Evolutionary conservation across 2,888 invertebrate species (phyloP).

Genomic region (Hirtodrosophila cameraria): DNA sequence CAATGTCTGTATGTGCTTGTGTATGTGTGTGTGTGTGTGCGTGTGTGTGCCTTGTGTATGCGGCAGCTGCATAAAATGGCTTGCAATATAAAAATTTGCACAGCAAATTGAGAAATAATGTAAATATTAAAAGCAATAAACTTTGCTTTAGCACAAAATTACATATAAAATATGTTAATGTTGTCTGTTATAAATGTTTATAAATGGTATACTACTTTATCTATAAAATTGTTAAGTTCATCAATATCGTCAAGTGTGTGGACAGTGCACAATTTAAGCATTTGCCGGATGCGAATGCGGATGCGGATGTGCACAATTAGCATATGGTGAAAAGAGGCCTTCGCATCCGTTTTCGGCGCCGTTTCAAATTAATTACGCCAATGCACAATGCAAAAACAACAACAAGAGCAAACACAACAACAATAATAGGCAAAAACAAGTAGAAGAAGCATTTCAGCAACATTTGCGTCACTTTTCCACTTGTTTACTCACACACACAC

Average conservation of each 20-base stretch:
- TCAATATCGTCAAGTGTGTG: constrained; percentile 23
- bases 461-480: constrained; percentile 61
- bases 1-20: neutral
- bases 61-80: constrained; percentile 64
- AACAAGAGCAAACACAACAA: constrained; percentile 33
- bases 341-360: constrained; percentile 68
- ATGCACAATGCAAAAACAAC: constrained; percentile 63
- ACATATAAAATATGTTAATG: constrained; percentile 24
- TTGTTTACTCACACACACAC: constrained; percentile 28
- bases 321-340: constrained; percentile 37
- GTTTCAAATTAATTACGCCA: constrained; percentile 77
- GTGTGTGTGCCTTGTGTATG: constrained; percentile 31
- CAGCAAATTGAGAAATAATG: constrained; percentile 77
- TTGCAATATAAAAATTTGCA: constrained; percentile 65
- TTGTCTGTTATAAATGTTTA: constrained; percentile 10
- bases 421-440: constrained; percentile 17
- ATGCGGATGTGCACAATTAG: constrained; percentile 70
- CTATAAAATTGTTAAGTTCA: constrained; percentile 42
- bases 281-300: constrained; percentile 54
- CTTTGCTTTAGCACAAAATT: constrained; percentile 24
- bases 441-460: constrained; percentile 35
- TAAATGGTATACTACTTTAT: constrained; percentile 41
- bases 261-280: constrained; percentile 27
- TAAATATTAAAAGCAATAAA: constrained; percentile 71
- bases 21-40: constrained; percentile 5